A percentile compares a stretch with the other conserved stretches of the same genome.
These are phyloP conservation scores for Perithous albicinctus DNA, from an alignment of 2,888 invertebrate genomes.

Conservation along the genomic window DNA sequence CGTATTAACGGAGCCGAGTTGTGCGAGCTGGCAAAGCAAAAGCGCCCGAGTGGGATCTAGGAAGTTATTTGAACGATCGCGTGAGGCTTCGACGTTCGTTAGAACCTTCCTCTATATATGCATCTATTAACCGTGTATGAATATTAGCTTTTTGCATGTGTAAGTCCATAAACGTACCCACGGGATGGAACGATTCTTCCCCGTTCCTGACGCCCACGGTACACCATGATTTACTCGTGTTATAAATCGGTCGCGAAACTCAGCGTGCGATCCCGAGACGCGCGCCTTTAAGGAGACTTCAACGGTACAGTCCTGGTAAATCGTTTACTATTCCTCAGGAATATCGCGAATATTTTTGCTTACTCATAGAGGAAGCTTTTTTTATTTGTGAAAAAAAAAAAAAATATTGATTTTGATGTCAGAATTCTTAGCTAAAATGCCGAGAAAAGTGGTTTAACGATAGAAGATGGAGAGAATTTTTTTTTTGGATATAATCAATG, in stretches of 20 bases:
- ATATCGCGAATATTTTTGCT: no score
- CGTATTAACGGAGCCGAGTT: slow-evolving; percentile 61
- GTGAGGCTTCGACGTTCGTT: slow-evolving; percentile 74
- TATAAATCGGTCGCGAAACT: slow-evolving; percentile 75
- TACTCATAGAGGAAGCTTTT: no score
- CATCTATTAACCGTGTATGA: slow-evolving; percentile 1
- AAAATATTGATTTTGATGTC: no score
- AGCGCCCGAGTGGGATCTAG: slow-evolving; percentile 71
- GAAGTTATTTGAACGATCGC: slow-evolving; percentile 72
- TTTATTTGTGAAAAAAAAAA: no score
- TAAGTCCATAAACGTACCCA: slow-evolving; percentile 50
- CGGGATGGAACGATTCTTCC: slow-evolving; percentile 59
- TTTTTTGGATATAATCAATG: no score
- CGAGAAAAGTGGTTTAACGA: no score
- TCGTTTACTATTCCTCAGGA: no score
- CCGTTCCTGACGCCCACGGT: slow-evolving; percentile 71
- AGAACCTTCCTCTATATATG: slow-evolving; percentile 55
- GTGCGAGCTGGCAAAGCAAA: slow-evolving; percentile 33
- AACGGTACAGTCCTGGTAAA: no score
- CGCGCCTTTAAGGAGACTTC: no score
- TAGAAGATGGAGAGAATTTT: no score
- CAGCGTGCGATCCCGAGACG: slow-evolving; percentile 1
- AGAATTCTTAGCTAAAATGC: no score
- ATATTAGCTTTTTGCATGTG: slow-evolving; percentile 22
- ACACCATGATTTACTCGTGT: slow-evolving; percentile 75